phyloP scores from a whole-genome alignment of 2,113 vertebrate genomes.

The Notarius quadriscutis region DNA sequence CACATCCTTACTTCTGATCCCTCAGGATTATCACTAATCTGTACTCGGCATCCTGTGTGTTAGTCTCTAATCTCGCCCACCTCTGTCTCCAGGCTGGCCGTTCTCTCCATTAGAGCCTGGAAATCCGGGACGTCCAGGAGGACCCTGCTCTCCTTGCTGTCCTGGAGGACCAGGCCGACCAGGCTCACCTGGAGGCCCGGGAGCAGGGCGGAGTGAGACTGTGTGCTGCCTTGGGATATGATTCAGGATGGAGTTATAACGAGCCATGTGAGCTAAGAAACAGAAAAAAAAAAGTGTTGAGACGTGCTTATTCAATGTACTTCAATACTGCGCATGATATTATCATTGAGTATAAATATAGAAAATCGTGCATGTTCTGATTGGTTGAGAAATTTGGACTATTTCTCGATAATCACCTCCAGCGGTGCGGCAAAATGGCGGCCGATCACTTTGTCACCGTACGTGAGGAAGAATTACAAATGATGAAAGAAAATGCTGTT shows the following conservation, averaged over 20 bases:
- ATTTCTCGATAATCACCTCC: too few relatives aligned
- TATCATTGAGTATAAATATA: neutral
- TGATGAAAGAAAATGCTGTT: too few relatives aligned
- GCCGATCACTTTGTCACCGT: too few relatives aligned
- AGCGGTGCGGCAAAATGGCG: too few relatives aligned
- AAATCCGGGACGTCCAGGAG: constrained; percentile 88
- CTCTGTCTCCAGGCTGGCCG: constrained; percentile 88
- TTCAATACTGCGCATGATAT: neutral
- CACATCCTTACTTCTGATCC: neutral
- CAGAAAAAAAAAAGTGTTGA: neutral
- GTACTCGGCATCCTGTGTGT: neutral
- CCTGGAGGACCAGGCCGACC: constrained; percentile 84
- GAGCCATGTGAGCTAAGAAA: constrained; percentile 88
- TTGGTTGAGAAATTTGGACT: too few relatives aligned
- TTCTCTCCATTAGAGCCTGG: constrained; percentile 88
- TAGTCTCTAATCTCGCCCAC: neutral
- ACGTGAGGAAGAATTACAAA: too few relatives aligned
- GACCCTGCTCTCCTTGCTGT: constrained; percentile 89
- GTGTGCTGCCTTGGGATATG: constrained; percentile 84
- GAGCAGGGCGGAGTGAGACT: constrained; percentile 80
- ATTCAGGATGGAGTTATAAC: constrained; percentile 89
- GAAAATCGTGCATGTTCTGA: too few relatives aligned
- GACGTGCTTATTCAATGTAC: neutral
- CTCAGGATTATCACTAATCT: neutral
- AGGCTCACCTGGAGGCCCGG: constrained; percentile 89